These are phyloP conservation scores for Hipposideros larvatus DNA, from an alignment of 2,797 vertebrate genomes.

Conservation along the genomic window DNA sequence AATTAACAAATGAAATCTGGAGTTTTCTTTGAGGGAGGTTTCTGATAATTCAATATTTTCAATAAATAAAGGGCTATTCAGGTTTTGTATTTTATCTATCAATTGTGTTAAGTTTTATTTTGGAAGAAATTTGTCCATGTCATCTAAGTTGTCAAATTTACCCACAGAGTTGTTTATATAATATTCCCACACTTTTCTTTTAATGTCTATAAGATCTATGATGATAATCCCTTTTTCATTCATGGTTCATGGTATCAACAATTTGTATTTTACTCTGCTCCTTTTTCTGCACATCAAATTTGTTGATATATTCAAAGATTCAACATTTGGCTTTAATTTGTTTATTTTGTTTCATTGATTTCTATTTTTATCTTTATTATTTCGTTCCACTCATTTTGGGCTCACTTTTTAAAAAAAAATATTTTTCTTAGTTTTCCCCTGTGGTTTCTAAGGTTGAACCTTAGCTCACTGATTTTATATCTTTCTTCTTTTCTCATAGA, in stretches of 20 bases:
- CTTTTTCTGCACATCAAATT: not conserved
- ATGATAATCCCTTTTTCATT: not conserved
- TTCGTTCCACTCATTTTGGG: not conserved
- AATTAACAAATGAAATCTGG: not conserved
- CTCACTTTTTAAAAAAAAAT: not conserved
- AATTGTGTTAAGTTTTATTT: not conserved
- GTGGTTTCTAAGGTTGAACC: not conserved
- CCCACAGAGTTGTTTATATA: not conserved
- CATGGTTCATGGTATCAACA: not conserved
- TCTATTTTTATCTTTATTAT: slow-evolving; percentile 25
- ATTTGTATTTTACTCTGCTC: not conserved
- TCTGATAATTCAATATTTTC: slow-evolving; percentile 14
- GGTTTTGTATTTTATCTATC: not conserved
- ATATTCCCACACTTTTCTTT: slow-evolving; percentile 1
- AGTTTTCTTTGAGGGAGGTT: slow-evolving; percentile 22
- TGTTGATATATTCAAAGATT: slow-evolving; percentile 29
- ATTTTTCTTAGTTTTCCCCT: no score
- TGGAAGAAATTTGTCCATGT: slow-evolving; percentile 20
- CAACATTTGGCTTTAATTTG: slow-evolving; percentile 52
- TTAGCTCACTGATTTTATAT: not conserved
- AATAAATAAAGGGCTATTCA: not conserved
- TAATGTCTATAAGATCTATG: not conserved
- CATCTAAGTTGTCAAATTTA: not conserved
- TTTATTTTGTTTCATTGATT: slow-evolving; percentile 20
- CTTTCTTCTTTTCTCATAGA: not conserved